Evolutionary conservation across 2,888 invertebrate species (phyloP).

Genomic region (Mesorhabditis sp.): DNA sequence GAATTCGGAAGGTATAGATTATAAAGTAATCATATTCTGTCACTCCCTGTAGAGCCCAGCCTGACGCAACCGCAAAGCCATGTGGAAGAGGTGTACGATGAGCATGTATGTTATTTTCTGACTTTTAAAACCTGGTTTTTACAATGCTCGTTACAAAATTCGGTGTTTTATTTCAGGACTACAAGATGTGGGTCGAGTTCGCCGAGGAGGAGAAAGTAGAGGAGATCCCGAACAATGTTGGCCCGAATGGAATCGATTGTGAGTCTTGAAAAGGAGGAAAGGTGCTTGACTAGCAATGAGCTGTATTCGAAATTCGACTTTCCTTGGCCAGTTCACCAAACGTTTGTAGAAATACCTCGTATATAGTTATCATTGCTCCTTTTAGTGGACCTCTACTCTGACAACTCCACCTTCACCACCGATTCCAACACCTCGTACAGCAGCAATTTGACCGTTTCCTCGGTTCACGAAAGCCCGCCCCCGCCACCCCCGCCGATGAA

Average conservation of each 20-base stretch:
- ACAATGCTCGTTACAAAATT: background rate
- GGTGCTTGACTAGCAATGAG: too few species aligned
- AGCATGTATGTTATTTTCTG: too few species aligned
- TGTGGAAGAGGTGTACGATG: too few species aligned
- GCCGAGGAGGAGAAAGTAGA: background rate
- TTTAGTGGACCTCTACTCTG: background rate
- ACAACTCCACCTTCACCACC: background rate
- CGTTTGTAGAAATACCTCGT: too few species aligned
- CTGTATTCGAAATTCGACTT: too few species aligned
- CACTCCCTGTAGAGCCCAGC: too few species aligned
- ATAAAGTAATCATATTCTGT: too few species aligned
- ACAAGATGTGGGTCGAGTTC: background rate
- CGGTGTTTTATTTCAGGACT: background rate
- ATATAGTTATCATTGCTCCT: background rate
- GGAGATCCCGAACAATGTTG: background rate
- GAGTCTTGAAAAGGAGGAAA: background rate
- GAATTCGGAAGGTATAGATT: too few species aligned
- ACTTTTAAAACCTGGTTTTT: background rate
- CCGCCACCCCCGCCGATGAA: background rate
- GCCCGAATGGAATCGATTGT: background rate
- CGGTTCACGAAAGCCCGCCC: background rate
- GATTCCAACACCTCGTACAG: background rate
- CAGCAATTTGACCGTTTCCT: constrained; percentile 1
- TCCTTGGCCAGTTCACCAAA: too few species aligned
- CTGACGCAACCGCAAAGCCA: too few species aligned